Conservation (phyloP, 2,113 vertebrate species). For the Balaenoptera acutorostrata region DNA sequence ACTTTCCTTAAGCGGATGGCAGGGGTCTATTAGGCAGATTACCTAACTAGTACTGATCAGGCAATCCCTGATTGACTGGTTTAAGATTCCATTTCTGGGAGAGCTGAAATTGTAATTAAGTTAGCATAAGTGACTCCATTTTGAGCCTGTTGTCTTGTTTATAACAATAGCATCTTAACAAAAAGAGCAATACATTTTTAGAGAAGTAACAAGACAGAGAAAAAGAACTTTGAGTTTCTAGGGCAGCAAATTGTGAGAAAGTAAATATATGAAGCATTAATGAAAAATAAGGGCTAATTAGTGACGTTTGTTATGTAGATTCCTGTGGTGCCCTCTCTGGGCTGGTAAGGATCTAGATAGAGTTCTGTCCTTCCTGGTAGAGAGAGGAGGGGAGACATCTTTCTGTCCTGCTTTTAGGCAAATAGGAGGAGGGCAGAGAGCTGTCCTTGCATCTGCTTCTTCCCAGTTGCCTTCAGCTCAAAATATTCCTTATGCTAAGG, state of each 20-base stretch:
- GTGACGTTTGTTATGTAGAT: neutral
- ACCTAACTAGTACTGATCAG: neutral
- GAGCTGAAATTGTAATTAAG: neutral
- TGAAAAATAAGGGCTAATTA: neutral
- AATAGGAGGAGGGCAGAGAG: neutral
- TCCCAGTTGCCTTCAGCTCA: neutral
- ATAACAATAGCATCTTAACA: neutral
- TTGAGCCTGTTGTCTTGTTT: neutral
- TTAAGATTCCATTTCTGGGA: neutral
- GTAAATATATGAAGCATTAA: neutral
- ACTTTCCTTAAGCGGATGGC: neutral
- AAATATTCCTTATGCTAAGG: neutral
- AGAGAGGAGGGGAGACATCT: neutral
- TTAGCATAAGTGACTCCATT: neutral
- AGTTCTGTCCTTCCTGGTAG: neutral
- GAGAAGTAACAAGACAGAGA: neutral
- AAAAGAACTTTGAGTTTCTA: neutral
- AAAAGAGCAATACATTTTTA: neutral
- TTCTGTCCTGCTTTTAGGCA: neutral
- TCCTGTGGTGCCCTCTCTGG: neutral
- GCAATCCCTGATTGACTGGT: neutral
- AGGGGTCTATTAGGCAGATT: neutral
- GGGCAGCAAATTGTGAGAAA: neutral
- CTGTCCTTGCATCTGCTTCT: neutral
- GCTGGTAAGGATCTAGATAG: neutral